Conservation (phyloP, 2,888 invertebrate species). For the Scotopteryx bipunctaria region DNA sequence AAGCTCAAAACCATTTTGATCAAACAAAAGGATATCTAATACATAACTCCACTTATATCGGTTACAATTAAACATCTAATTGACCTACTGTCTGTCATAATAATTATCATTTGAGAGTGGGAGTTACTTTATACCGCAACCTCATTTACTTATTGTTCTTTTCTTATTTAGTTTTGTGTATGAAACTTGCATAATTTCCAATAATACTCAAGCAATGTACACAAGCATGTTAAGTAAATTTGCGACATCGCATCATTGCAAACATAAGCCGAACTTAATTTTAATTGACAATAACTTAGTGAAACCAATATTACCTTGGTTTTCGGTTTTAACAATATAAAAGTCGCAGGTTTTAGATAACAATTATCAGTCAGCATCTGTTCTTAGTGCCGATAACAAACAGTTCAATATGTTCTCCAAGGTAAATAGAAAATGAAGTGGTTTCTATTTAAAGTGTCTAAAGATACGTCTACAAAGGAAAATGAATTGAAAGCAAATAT, state of each 20-base stretch:
- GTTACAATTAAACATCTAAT: constrained; percentile 10
- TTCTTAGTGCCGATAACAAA: constrained; percentile 50
- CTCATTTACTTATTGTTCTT: constrained; percentile 43
- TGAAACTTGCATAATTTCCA: constrained; percentile 51
- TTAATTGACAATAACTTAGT: constrained; percentile 58
- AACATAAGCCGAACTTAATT: constrained; percentile 55
- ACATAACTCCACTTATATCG: background rate
- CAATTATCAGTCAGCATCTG: constrained; percentile 64
- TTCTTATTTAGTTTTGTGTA: constrained; percentile 49
- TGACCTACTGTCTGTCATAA: constrained; percentile 7
- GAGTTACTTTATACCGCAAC: constrained; percentile 26
- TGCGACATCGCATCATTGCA: constrained; percentile 66
- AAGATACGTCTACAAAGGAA: background rate
- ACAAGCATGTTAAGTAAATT: constrained; percentile 46
- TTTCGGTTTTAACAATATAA: constrained; percentile 70
- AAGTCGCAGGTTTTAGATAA: constrained; percentile 59
- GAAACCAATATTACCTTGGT: constrained; percentile 77
- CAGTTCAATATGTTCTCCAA: constrained; percentile 62
- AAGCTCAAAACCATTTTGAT: background rate
- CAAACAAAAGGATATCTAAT: background rate
- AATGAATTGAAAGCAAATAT: too few relatives aligned
- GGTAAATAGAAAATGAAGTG: constrained; percentile 52
- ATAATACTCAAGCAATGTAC: constrained; percentile 53
- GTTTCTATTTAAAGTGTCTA: background rate
- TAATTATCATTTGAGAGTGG: constrained; percentile 4